phyloP scores from a whole-genome alignment of 2,113 vertebrate genomes.

The Polypterus bichir region DNA sequence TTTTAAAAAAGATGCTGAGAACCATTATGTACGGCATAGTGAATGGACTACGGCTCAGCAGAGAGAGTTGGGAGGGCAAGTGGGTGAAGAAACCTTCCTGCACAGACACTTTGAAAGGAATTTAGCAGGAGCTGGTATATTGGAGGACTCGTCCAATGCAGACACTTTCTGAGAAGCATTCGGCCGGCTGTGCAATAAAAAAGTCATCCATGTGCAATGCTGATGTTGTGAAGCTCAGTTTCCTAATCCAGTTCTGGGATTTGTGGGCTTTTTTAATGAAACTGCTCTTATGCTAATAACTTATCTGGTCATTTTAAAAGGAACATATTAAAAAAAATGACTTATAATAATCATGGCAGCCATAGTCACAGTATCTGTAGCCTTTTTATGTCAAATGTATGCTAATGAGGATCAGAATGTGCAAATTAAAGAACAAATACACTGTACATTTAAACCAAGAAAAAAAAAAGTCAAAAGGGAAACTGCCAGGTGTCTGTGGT shows the following conservation, averaged over 20 bases:
- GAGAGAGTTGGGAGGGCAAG: no score
- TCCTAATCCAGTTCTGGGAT: neutral
- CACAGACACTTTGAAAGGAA: no score
- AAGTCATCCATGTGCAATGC: constrained; percentile 9
- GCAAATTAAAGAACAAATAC: constrained; percentile 5
- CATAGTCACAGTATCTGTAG: constrained; percentile 11
- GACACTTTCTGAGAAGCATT: constrained; percentile 8
- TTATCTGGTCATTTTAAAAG: constrained; percentile 4
- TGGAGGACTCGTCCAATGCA: no score
- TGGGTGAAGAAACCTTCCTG: no score
- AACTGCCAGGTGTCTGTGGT: no score
- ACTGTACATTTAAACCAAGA: constrained; percentile 7
- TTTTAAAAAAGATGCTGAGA: no score
- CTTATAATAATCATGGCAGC: constrained; percentile 10
- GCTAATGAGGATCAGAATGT: constrained; percentile 2
- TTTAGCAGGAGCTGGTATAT: no score
- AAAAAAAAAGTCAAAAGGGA: constrained; percentile 6
- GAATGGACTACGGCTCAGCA: no score
- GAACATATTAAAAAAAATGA: constrained; percentile 4
- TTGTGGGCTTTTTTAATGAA: constrained; percentile 4
- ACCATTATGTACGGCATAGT: no score
- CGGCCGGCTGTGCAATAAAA: constrained; percentile 5
- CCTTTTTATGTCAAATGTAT: constrained; percentile 17
- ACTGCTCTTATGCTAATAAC: neutral
- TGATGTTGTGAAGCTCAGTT: constrained; percentile 11